Percentiles rank a stretch among this genome's conserved stretches.
These are phyloP conservation scores for Hemicentrotus pulcherrimus DNA, from an alignment of 35 echinoderm and acorn worm species.

Conservation along the genomic window DNA sequence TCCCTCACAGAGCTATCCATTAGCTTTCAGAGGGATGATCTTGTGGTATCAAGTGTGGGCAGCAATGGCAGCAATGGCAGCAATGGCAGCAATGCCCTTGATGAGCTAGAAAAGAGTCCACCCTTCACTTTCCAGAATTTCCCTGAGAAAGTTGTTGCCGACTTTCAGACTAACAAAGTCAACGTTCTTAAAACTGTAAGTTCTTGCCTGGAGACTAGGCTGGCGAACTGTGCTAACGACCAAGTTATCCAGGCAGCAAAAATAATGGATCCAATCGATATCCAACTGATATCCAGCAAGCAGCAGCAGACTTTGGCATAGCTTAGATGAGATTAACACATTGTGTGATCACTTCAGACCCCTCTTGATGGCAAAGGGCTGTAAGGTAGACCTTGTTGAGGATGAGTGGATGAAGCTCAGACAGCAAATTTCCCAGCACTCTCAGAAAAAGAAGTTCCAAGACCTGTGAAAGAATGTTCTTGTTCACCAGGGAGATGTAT, in stretches of 20 bases:
- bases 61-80: no score
- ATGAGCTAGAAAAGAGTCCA: no score
- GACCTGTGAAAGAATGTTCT: slow-evolving; percentile 1
- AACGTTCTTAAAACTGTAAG: neutral
- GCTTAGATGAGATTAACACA: neutral
- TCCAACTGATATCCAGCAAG: neutral
- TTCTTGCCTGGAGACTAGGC: neutral
- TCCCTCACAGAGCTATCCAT: no score
- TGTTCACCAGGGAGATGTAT: neutral
- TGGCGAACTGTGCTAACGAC: neutral
- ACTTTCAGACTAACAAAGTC: neutral
- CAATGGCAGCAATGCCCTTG: no score
- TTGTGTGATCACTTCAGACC: neutral
- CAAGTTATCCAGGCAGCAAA: neutral
- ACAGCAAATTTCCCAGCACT: slow-evolving; percentile 17
- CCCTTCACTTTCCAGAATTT: no score
- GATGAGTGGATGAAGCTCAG: slow-evolving; percentile 9
- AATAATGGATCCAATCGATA: neutral
- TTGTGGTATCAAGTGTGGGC: no score
- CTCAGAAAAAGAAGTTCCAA: neutral
- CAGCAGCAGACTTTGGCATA: neutral
- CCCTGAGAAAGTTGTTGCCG: neutral
- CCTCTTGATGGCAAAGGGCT: neutral
- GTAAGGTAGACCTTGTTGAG: neutral
- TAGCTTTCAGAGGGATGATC: no score